These are phyloP conservation scores for Rhinichthys klamathensis DNA, from an alignment of 2,113 vertebrate genomes.

Conservation along the genomic window DNA sequence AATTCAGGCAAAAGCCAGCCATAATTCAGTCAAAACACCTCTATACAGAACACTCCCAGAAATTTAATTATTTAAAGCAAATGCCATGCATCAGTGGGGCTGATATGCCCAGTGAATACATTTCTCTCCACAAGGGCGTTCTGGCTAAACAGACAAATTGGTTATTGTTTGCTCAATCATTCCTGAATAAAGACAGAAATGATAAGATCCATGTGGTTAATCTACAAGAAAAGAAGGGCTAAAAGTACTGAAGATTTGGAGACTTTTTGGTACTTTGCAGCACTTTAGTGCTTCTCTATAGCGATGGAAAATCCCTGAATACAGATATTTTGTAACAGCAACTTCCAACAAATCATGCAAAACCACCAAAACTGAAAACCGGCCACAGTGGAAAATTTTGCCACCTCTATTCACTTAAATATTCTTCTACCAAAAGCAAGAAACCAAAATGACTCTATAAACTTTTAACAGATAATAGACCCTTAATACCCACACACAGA, in stretches of 20 bases:
- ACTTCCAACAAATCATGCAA: slow-evolving; percentile 24
- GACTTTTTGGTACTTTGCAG: not conserved
- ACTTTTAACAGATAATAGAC: slow-evolving; percentile 40
- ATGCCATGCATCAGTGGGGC: slow-evolving; percentile 5
- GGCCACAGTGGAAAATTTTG: slow-evolving; percentile 24
- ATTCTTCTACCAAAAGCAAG: slow-evolving; percentile 21
- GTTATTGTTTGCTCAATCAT: not conserved
- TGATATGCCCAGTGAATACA: slow-evolving; percentile 15
- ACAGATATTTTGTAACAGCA: not conserved
- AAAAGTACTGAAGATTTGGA: not conserved
- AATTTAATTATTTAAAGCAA: slow-evolving; percentile 36
- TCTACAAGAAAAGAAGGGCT: not conserved
- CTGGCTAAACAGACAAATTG: not conserved
- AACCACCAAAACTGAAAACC: slow-evolving; percentile 20
- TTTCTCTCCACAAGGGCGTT: slow-evolving; percentile 12
- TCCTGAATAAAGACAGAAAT: not conserved
- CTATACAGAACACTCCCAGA: slow-evolving; percentile 1
- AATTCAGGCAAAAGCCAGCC: slow-evolving; percentile 14
- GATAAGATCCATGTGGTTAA: not conserved
- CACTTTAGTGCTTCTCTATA: not conserved
- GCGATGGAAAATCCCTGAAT: not conserved
- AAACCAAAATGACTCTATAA: slow-evolving; percentile 43
- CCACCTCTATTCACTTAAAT: slow-evolving; percentile 12
- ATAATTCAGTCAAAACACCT: slow-evolving; percentile 29
- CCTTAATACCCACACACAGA: slow-evolving; percentile 2